Evolutionary conservation across 2,888 invertebrate genomes (phyloP), one percentile per base, ranked within the genome.

Genomic region (Drosophila pegasa): DNA sequence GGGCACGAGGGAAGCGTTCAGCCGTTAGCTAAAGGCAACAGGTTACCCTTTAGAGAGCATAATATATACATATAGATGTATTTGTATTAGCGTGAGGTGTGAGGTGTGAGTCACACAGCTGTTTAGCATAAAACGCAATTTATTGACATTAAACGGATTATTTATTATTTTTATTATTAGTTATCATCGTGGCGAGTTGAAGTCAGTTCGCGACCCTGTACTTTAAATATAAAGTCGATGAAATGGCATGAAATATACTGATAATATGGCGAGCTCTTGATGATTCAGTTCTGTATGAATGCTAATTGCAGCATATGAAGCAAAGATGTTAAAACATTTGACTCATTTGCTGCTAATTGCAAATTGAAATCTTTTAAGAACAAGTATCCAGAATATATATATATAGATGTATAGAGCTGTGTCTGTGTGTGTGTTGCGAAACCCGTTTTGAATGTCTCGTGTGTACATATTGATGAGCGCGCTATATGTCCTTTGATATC

Each of bases 11-110:
- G 37, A 41, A 66, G 47, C 58, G 18, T 25, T 65, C 56, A 58
- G 9, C 35, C 57, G 35, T 52, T 69, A 55, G 55, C 35, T 31
- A 57, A 61, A 67, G 76, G 71, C 73, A 74, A 74, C 73, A 74
- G 76, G 73, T 74, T 74, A 75, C 71, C 50, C 50, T 51, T 72
- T 66, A 12, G 33, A n/a, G 35, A 63, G 10, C 50, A 47, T 20
- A 51, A 35, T n/a, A n/a, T n/a, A n/a, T n/a, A n/a, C n/a, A n/a
- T n/a, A n/a, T n/a, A n/a, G n/a, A n/a, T n/a, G n/a, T n/a, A n/a
- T n/a, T n/a, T n/a, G n/a, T n/a, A n/a, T n/a, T 25, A 57, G n/a
- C 50, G 3, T 41, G 45, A 64, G 58, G 2, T 20, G 29, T 75
- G 65, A 60, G n/a, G n/a, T n/a, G n/a, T n/a, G n/a, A n/a, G n/a